Base-by-base conservation (phyloP, 53 echinoderm and acorn worm species). In the Arbacia lixula region DNA sequence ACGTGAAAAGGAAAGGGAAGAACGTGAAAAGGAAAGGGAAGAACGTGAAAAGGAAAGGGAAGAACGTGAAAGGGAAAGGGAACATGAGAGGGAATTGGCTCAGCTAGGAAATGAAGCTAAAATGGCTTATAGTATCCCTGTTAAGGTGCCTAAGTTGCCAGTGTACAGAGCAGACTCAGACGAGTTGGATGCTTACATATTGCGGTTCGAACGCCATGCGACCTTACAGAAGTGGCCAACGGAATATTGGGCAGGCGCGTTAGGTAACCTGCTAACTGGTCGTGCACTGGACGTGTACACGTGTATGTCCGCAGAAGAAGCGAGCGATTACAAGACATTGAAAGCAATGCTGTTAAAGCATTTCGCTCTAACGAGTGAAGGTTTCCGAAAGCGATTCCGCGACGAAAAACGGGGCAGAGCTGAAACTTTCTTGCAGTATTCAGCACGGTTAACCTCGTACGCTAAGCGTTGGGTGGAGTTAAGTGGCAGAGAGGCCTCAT, bases 321-420 rank as follows among this genome's bases (percentile, higher is more conserved):
- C 68, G 68, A 68, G 68, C 68, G 68, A 37, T 39, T 68, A 37
- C 68, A 40, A 11, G 38, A 38, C 38, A 68, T 34, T 68, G 68
- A 68, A 68, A 68, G 36, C 36, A 38, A 68, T 39, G 68, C 68
- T 68, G 36, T 19, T 68, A 38, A 36, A 68, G 68, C 68, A 68
- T 68, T 68, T 68, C 68, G 38, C 68, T 68, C 68, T 68, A 36
- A 68, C 68, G 68, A 68, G 68, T 68, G 68, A 68, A 68, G 68
- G 68, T 39, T 68, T 68, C 40, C 68, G 68, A 4, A 68, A 68
- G 68, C 68, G 68, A 14, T 68, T 68, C 24, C 68, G 68, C 19
- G 68, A 68, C 11, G 68, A 19, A 14, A 68, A 68, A 36, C 68
- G 68, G 19, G 68, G 68, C 38, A 39, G 24, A 17, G 38, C 6